Conservation (phyloP, 1,140 invertebrate genomes). For the Agrilus planipennis region DNA sequence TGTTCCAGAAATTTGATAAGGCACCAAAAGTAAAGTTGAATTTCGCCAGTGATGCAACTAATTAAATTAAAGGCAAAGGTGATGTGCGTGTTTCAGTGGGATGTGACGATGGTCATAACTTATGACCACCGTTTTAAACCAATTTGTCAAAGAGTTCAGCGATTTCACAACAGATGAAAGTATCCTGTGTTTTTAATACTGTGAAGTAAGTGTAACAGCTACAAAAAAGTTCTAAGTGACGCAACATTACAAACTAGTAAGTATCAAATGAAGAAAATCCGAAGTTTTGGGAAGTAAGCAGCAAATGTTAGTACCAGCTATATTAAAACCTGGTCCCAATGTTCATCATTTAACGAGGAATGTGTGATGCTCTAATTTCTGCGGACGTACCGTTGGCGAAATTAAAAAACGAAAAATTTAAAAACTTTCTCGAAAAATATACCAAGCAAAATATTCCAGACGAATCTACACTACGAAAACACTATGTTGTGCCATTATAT, state of each 20-base stretch:
- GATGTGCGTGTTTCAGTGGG: too few species aligned
- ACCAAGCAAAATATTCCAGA: conserved; percentile 1
- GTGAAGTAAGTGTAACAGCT: background rate
- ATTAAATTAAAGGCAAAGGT: too few species aligned
- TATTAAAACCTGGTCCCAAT: background rate
- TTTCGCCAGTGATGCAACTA: too few species aligned
- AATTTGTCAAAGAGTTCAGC: background rate
- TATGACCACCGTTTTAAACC: too few species aligned
- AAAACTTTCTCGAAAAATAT: conserved; percentile 8
- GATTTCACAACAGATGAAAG: background rate
- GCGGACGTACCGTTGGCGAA: conserved; percentile 6
- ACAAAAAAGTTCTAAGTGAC: background rate
- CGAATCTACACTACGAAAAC: conserved; percentile 5
- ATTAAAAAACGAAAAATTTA: conserved; percentile 1
- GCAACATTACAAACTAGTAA: background rate
- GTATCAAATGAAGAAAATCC: background rate
- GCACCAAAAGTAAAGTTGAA: too few species aligned
- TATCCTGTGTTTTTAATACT: background rate
- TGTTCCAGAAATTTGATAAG: too few species aligned
- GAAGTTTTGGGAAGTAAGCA: background rate
- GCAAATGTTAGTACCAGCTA: background rate
- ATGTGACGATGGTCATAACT: too few species aligned
- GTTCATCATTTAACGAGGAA: conserved; percentile 2
- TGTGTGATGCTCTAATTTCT: conserved; percentile 4
- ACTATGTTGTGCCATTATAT: conserved; percentile 5